Evolutionary conservation across 2,888 invertebrate genomes (phyloP), one percentile per base, ranked within the genome.

Genomic region (Neoscelio sp.): DNA sequence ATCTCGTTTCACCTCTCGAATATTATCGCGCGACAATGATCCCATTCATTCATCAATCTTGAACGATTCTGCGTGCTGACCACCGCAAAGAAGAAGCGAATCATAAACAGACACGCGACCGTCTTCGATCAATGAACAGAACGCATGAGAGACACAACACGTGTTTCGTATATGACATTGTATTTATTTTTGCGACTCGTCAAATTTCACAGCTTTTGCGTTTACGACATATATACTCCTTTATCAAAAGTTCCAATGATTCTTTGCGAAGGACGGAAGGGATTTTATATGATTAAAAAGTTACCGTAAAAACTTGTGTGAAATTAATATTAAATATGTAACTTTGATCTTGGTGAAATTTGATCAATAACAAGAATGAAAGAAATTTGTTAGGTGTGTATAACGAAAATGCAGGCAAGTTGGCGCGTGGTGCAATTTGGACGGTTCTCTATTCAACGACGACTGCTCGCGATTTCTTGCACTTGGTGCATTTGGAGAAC

Each of bases 401-500:
- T 26, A 23, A 56, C 23, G 50, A 44, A 56, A 62, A 46, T 30
- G 20, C 8, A 12, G 58, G 30, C n/a, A n/a, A n/a, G 48, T 6
- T 6, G 23, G 23, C 23, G 20, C 30, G 38, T 30, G 44, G 33
- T 23, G 76, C 35, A 74, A 74, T 68, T 78, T 54, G 42, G 42
- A 48, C 60, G 42, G 48, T 58, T 62, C 46, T 50, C 62, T 65
- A 74, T 71, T 70, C 38, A n/a, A 26, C 44, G 68, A 23, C 48
- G 35, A 80, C 77, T 77, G 64, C 38, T 54, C 10, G 40, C 65
- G 62, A 56, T 68, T 77, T 52, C 58, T 46, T 38, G 33, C 70
- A 60, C 65, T 82, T 73, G 30, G 48, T 64, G 40, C 77, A 71
- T 80, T 75, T 58, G 65, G 76, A 80, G 71, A 67, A 62, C 70